phyloP scores from a whole-genome alignment of 92 coral and sea anemone genomes.

The Chrysogorgia sp. region DNA sequence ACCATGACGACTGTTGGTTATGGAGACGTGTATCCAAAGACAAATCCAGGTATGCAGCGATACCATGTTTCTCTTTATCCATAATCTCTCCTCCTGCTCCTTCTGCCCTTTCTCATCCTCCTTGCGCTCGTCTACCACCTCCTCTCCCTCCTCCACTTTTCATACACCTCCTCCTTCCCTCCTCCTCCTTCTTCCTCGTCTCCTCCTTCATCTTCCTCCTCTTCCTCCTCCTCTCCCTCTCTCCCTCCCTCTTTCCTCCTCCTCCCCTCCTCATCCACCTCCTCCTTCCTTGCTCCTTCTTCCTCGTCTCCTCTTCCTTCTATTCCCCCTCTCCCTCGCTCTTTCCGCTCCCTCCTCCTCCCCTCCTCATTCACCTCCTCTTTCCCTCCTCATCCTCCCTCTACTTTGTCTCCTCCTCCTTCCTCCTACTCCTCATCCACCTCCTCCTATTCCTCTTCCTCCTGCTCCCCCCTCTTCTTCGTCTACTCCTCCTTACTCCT shows the following conservation, averaged over 20 bases:
- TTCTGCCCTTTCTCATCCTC: background rate
- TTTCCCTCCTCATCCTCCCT: background rate
- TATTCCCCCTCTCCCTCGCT: too few species aligned
- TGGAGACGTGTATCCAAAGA: conserved; percentile 80
- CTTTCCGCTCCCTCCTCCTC: too few species aligned
- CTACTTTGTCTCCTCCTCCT: too few species aligned
- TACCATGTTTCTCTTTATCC: conserved; percentile 64
- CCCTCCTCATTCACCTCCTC: background rate
- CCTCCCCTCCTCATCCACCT: background rate
- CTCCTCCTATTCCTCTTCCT: background rate
- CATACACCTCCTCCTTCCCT: background rate
- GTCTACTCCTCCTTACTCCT: background rate
- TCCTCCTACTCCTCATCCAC: too few species aligned
- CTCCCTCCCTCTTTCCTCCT: too few species aligned
- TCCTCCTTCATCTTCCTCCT: background rate
- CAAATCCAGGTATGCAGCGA: conserved; percentile 68
- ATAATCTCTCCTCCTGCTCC: too few species aligned
- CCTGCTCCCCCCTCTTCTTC: background rate
- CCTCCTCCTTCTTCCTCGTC: background rate
- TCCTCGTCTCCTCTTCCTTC: too few species aligned
- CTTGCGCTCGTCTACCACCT: background rate
- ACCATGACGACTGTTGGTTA: conserved; percentile 99
- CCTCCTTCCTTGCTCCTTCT: background rate
- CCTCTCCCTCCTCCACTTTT: background rate
- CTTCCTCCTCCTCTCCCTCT: background rate